phyloP scores from a whole-genome alignment of 2,888 invertebrate species.

The Flexamia atlantica region DNA sequence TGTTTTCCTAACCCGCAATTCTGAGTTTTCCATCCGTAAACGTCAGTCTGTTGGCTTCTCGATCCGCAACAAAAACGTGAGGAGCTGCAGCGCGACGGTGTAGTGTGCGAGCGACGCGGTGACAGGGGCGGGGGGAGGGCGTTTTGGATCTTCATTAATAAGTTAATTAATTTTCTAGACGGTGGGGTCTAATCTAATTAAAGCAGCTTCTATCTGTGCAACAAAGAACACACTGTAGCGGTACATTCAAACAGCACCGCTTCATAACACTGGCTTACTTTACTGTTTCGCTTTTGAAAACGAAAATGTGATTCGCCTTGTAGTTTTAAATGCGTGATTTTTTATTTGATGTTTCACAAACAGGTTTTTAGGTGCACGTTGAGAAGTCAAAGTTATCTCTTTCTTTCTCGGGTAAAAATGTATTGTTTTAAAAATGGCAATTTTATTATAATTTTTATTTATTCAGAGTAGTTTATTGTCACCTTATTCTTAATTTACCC shows the following conservation, averaged over 20 bases:
- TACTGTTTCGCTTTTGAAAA: constrained; percentile 5
- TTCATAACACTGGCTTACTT: neutral
- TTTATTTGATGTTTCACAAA: too few species aligned
- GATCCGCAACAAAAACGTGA: neutral
- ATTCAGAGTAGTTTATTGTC: too few species aligned
- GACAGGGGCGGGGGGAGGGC: constrained; percentile 34
- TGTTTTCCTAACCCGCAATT: neutral
- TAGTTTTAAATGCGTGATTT: too few species aligned
- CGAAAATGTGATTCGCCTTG: neutral
- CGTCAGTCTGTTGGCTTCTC: neutral
- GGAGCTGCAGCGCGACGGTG: neutral
- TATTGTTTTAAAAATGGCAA: too few species aligned
- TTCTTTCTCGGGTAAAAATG: too few species aligned
- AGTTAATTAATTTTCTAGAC: constrained; percentile 60
- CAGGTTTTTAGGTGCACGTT: too few species aligned
- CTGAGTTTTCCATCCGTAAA: neutral
- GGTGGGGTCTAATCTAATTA: constrained; percentile 58
- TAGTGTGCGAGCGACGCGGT: constrained; percentile 15
- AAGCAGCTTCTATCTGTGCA: constrained; percentile 55
- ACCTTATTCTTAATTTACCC: too few species aligned
- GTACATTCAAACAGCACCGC: constrained; percentile 31
- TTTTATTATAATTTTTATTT: too few species aligned
- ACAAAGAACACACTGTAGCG: constrained; percentile 52
- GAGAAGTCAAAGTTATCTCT: too few species aligned
- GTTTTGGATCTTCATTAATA: constrained; percentile 60